phyloP scores from a whole-genome alignment of 2,888 invertebrate genomes.

The Folsomia manolachei region DNA sequence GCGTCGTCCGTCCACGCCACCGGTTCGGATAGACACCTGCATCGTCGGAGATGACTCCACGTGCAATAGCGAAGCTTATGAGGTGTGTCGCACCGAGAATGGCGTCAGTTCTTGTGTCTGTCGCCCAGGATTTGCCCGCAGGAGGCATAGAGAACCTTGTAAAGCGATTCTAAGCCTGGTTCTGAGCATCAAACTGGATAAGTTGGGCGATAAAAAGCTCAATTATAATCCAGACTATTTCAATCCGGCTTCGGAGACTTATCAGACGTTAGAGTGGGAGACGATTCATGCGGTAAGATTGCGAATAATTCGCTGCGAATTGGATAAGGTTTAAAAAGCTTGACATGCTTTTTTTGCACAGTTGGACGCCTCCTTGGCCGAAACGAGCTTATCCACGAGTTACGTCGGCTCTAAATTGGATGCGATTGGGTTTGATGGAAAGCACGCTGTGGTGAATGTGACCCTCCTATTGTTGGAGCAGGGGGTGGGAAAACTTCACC shows the following conservation, averaged over 20 bases:
- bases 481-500: no score
- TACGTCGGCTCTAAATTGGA: conserved; percentile 77
- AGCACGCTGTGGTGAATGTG: conserved; percentile 72
- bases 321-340: conserved; percentile 6
- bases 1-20: conserved; percentile 42
- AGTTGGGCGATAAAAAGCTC: conserved; percentile 74
- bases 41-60: conserved; percentile 90
- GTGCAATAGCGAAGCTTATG: conserved; percentile 82
- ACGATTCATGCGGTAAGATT: conserved; percentile 79
- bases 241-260: conserved; percentile 75
- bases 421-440: conserved; percentile 59
- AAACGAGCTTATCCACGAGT: conserved; percentile 85
- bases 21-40: conserved; percentile 78
- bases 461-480: conserved; percentile 78
- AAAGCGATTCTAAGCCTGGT: conserved; percentile 73
- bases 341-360: conserved; percentile 53
- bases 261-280: conserved; percentile 78
- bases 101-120: conserved; percentile 87
- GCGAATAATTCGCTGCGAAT: no score
- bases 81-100: conserved; percentile 78
- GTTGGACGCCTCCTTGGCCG: conserved; percentile 88
- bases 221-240: conserved; percentile 72
- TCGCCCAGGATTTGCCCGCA: conserved; percentile 66
- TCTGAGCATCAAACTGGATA: conserved; percentile 76
- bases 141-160: conserved; percentile 73